Evolutionary conservation across 2,888 invertebrate species (phyloP), one percentile per base, ranked within the genome.

Genomic region (Cryptocheilus praepositus): DNA sequence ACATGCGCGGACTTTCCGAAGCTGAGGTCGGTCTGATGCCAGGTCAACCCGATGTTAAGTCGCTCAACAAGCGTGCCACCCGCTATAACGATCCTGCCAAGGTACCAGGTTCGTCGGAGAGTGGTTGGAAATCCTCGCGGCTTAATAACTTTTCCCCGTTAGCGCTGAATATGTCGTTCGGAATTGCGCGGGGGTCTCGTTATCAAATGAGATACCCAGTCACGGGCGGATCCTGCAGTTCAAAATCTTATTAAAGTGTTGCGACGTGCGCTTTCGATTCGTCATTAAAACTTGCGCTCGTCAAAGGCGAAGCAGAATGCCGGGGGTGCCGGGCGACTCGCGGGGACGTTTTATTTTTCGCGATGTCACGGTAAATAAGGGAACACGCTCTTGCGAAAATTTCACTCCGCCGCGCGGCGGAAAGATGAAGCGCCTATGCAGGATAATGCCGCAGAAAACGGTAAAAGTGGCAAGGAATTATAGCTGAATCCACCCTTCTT

Each of bases 391-490:
- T 21, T 3, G 56, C 54, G 13, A 64, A 57, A 64, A 22, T 54
- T 67, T 54, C 57, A 49, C 46, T 61, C 49, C 60, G 4, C 8
- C 7, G 36, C 60, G 67, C 49, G 46, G 2, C 44, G 53, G 21
- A 43, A 53, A 22, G 64, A 36, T 53, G 65, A 62, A 69, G 62
- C 66, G 59, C 67, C 15, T 15, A 68, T 65, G 66, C 25, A 57
- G 46, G 44, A 51, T 18, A 44, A 13, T 54, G 19, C 68, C 45
- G 55, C 19, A 49, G 49, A 46, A 63, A 66, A 64, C 54, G 54
- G 52, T 36, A 51, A 67, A 45, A 68, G 64, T 43, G 53, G 53
- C 58, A 46, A 65, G 56, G 63, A 70, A 78, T 77, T 77, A 68
- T 64, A 65, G 58, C 52, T 22, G 5, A 61, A 63, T 60, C 64